These are phyloP conservation scores for Pseudomyrmex flavicornis DNA, from an alignment of 1,140 invertebrate species.

Conservation along the genomic window DNA sequence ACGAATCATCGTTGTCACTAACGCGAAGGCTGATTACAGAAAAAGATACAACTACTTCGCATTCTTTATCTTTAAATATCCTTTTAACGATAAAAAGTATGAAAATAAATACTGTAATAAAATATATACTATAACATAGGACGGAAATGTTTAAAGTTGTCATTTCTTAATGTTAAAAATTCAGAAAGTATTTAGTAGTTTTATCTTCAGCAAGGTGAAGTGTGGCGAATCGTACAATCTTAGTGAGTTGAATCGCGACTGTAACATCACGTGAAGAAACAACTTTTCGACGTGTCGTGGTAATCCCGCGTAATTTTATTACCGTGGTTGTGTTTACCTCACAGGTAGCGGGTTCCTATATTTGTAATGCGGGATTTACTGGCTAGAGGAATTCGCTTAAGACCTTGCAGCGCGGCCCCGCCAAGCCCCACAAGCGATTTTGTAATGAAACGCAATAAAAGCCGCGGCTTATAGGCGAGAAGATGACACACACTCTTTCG, in stretches of 20 bases:
- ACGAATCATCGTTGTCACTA: constrained; percentile 16
- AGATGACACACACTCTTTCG: constrained; percentile 64
- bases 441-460: constrained; percentile 72
- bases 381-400: constrained; percentile 62
- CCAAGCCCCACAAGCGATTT: constrained; percentile 50
- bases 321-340: constrained; percentile 13
- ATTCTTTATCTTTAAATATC: not conserved
- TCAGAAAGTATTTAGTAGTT: no score
- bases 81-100: not conserved
- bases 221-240: not conserved
- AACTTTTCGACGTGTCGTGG: constrained; percentile 33
- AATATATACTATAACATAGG: not conserved
- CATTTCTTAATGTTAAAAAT: not conserved
- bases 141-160: no score
- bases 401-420: constrained; percentile 8
- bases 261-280: constrained; percentile 30
- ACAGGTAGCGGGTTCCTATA: not conserved
- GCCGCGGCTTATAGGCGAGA: constrained; percentile 56
- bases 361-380: constrained; percentile 64
- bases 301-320: constrained; percentile 50
- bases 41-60: not conserved
- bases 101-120: not conserved
- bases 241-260: constrained; percentile 24
- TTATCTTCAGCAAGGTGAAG: not conserved
- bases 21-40: constrained; percentile 21